Evolutionary conservation across 2,888 invertebrate species (phyloP).

Genomic region (Drosophila demipolita): DNA sequence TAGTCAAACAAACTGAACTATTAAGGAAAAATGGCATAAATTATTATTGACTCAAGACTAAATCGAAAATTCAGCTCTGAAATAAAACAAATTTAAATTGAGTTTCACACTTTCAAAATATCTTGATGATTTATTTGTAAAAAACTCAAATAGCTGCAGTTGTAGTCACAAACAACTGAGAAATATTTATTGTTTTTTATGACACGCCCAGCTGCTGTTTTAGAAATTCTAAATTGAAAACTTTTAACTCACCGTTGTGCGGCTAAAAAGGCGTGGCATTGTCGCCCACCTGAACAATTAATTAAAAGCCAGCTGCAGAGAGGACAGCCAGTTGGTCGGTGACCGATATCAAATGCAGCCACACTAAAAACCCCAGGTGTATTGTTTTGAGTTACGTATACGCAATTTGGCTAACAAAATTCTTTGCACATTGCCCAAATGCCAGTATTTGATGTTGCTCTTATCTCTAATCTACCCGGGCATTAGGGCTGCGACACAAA

Average conservation of each 20-base stretch:
- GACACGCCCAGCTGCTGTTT: conserved; percentile 40
- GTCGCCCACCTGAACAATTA: conserved; percentile 61
- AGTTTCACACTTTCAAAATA: conserved; percentile 9
- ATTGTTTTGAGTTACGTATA: conserved; percentile 58
- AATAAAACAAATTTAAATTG: conserved; percentile 1
- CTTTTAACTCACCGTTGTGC: conserved; percentile 21
- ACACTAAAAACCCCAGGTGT: conserved; percentile 43
- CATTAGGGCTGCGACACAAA: conserved; percentile 68
- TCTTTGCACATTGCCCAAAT: conserved; percentile 47
- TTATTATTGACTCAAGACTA: conserved; percentile 58
- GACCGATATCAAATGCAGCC: conserved; percentile 58
- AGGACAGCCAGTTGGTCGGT: conserved; percentile 2
- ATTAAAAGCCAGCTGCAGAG: conserved; percentile 43
- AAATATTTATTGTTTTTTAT: conserved; percentile 62
- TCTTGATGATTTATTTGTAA: conserved; percentile 43
- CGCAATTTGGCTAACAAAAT: conserved; percentile 58
- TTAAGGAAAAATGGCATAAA: conserved; percentile 54
- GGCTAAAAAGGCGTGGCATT: conserved; percentile 5
- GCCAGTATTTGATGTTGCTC: conserved; percentile 65
- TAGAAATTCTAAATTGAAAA: conserved; percentile 46
- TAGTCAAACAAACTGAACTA: neutral
- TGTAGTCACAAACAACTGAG: conserved; percentile 22
- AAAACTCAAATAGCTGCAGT: conserved; percentile 21
- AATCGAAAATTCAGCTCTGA: conserved; percentile 7
- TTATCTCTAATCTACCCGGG: conserved; percentile 76